Evolutionary conservation across 2,797 vertebrate genomes (phyloP).

Genomic region (Orestias chungarensis): DNA sequence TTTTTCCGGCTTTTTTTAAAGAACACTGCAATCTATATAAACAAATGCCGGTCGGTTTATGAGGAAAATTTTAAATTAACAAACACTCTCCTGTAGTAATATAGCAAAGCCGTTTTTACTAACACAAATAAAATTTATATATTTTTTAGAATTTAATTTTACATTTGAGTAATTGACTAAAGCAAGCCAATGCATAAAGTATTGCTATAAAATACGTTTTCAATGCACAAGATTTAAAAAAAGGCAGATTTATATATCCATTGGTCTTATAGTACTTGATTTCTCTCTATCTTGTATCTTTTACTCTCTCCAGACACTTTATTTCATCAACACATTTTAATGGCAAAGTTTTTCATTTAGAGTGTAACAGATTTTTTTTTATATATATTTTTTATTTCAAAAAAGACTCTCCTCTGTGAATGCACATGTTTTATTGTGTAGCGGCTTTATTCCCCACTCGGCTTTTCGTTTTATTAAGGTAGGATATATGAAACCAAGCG

Average conservation of each 20-base stretch:
- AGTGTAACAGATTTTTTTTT: neutral
- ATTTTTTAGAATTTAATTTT: neutral
- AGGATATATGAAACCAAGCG: neutral
- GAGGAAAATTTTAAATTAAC: neutral
- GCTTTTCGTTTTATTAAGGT: neutral
- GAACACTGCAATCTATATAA: neutral
- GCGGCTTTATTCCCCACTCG: neutral
- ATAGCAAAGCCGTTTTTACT: neutral
- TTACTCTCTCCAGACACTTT: neutral
- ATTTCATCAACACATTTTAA: neutral
- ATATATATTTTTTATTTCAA: too few relatives aligned
- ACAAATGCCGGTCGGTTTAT: neutral
- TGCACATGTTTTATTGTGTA: neutral
- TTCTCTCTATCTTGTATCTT: neutral
- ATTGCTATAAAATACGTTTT: neutral
- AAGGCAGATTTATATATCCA: slow-evolving; percentile 5
- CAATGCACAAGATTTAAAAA: neutral
- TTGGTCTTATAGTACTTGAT: neutral
- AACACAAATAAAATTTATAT: neutral
- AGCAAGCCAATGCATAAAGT: neutral
- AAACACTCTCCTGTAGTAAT: neutral
- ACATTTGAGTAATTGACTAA: neutral
- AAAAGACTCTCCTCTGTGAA: neutral
- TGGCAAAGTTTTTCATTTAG: neutral
- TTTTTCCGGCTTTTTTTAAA: too few relatives aligned